Percentiles rank a stretch among this genome's conserved stretches.
Evolutionary conservation across 1,140 invertebrate genomes (phyloP).

Genomic region (Diprion similis): DNA sequence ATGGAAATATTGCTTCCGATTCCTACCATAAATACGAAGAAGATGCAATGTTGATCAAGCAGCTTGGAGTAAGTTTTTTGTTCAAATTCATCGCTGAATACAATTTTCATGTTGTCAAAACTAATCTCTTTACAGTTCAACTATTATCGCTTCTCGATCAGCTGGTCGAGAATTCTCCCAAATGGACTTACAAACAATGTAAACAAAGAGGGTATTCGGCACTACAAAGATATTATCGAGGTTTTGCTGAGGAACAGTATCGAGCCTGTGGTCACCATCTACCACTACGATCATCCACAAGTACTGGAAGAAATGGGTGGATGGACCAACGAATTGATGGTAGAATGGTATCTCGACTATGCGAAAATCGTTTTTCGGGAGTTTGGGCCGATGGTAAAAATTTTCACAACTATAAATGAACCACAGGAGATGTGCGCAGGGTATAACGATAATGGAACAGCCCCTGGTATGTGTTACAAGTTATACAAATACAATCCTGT

Average conservation of each 20-base stretch:
- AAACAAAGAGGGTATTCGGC: constrained; percentile 61
- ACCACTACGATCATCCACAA: constrained; percentile 62
- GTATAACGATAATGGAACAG: constrained; percentile 32
- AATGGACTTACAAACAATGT: constrained; percentile 54
- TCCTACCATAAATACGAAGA: constrained; percentile 67
- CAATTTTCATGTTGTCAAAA: neutral
- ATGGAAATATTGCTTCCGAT: constrained; percentile 66
- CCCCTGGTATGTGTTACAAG: constrained; percentile 24
- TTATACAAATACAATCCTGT: no score
- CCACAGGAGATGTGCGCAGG: constrained; percentile 36
- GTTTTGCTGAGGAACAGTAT: constrained; percentile 48
- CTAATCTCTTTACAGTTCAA: constrained; percentile 39
- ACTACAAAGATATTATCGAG: constrained; percentile 70
- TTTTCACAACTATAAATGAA: constrained; percentile 25
- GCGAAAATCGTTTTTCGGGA: constrained; percentile 35
- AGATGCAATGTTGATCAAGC: constrained; percentile 61
- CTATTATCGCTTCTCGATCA: constrained; percentile 66
- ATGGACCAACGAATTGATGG: constrained; percentile 61
- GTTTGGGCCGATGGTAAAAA: constrained; percentile 32
- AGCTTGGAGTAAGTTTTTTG: constrained; percentile 52
- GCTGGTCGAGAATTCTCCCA: constrained; percentile 66
- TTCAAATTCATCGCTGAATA: neutral
- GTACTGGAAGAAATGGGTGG: constrained; percentile 67
- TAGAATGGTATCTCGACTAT: constrained; percentile 62
- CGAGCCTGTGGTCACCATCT: constrained; percentile 38